Evolutionary conservation across 2,113 vertebrate genomes (phyloP).

Genomic region (Sinocyclocheilus maitianheensis): DNA sequence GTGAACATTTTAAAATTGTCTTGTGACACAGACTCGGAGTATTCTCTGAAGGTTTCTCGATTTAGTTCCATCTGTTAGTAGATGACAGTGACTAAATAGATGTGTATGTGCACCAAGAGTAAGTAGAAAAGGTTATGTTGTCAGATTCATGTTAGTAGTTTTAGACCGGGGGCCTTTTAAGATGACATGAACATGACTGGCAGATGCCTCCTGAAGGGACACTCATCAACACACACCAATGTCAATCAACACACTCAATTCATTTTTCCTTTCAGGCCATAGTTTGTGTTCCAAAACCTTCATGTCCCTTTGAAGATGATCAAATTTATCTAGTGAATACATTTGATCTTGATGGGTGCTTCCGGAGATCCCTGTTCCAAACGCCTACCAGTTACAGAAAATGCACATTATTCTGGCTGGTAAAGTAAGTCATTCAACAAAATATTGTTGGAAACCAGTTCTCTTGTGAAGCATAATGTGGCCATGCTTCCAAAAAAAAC

Average conservation of each 20-base stretch:
- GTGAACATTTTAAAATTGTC: constrained; percentile 17
- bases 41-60: constrained; percentile 15
- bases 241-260: constrained; percentile 67
- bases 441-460: background rate
- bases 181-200: constrained; percentile 70
- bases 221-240: constrained; percentile 60
- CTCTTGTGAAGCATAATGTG: background rate
- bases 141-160: constrained; percentile 57
- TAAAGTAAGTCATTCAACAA: background rate
- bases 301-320: background rate
- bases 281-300: background rate
- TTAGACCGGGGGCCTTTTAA: constrained; percentile 38
- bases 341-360: background rate
- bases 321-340: background rate
- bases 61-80: constrained; percentile 8
- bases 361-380: background rate
- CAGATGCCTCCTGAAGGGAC: constrained; percentile 68
- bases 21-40: background rate
- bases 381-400: too few species aligned
- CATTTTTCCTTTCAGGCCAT: constrained; percentile 60
- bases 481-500: background rate
- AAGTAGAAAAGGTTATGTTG: constrained; percentile 42
- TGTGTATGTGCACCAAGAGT: background rate
- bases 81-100: constrained; percentile 13
- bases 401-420: too few species aligned